A percentile compares a stretch with the other conserved stretches of the same genome.
These are phyloP conservation scores for Coleophora deauratella DNA, from an alignment of 2,888 invertebrate genomes.

Conservation along the genomic window DNA sequence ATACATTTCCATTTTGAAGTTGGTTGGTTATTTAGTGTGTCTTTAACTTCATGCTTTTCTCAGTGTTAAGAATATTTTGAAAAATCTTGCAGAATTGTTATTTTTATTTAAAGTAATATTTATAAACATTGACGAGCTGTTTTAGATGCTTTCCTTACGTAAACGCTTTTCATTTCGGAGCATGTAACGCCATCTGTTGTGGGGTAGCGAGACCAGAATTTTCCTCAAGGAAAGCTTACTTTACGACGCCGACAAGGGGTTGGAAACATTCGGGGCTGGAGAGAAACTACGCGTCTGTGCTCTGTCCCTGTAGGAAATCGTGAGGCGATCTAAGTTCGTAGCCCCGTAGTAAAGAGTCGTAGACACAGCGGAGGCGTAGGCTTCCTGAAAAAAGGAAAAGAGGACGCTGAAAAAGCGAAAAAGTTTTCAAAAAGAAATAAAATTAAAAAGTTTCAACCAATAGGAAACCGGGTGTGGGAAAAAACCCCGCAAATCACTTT, in stretches of 20 bases:
- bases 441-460: constrained; percentile 12
- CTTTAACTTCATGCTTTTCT: too few species aligned
- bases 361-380: not conserved
- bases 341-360: constrained; percentile 11
- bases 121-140: too few species aligned
- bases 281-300: too few species aligned
- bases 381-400: constrained; percentile 1
- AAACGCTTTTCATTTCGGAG: constrained; percentile 20
- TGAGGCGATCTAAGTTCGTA: too few species aligned
- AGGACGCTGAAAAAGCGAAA: constrained; percentile 1
- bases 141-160: not conserved
- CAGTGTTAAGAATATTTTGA: too few species aligned
- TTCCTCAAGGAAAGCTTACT: constrained; percentile 12
- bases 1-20: too few species aligned
- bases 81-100: too few species aligned
- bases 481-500: constrained; percentile 6
- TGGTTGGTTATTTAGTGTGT: too few species aligned
- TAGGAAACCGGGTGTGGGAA: constrained; percentile 8
- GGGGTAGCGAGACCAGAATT: constrained; percentile 46
- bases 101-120: too few species aligned
- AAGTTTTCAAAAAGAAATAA: constrained; percentile 16
- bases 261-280: too few species aligned
- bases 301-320: too few species aligned
- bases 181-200: constrained; percentile 52
- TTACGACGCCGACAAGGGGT: too few species aligned